Conservation (phyloP, 2,113 vertebrate genomes). For the Psophia crepitans region DNA sequence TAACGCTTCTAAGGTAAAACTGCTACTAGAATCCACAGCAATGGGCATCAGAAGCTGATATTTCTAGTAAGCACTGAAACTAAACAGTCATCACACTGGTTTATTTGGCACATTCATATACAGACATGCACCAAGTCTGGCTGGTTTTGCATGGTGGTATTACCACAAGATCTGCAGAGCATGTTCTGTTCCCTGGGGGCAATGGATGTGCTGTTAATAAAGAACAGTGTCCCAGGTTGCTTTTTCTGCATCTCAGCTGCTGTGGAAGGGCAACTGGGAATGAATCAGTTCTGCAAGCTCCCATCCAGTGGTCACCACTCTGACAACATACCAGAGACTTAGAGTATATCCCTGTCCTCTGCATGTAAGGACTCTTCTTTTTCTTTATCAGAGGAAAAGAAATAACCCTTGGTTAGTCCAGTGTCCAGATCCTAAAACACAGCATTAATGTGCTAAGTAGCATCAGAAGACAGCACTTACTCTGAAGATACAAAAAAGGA, state of each 20-base stretch:
- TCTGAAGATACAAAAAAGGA: neutral
- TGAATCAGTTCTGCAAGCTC: neutral
- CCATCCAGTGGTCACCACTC: neutral
- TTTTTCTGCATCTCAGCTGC: neutral
- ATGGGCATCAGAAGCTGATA: neutral
- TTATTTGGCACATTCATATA: neutral
- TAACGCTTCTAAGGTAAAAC: neutral
- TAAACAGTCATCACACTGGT: neutral
- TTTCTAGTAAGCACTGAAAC: neutral
- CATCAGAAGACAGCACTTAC: neutral
- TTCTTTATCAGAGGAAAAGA: neutral
- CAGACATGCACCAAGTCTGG: neutral
- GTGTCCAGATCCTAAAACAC: neutral
- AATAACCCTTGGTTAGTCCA: neutral
- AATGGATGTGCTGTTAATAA: neutral
- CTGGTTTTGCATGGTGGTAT: neutral
- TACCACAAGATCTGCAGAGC: neutral
- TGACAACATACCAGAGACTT: neutral
- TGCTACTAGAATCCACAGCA: neutral
- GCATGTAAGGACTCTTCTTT: neutral
- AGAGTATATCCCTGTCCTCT: neutral
- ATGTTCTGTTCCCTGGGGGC: neutral
- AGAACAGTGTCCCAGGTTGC: neutral
- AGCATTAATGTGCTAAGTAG: neutral
- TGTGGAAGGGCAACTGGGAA: neutral